Conservation (phyloP, 2,888 invertebrate genomes). For the Drosophila siamana region DNA sequence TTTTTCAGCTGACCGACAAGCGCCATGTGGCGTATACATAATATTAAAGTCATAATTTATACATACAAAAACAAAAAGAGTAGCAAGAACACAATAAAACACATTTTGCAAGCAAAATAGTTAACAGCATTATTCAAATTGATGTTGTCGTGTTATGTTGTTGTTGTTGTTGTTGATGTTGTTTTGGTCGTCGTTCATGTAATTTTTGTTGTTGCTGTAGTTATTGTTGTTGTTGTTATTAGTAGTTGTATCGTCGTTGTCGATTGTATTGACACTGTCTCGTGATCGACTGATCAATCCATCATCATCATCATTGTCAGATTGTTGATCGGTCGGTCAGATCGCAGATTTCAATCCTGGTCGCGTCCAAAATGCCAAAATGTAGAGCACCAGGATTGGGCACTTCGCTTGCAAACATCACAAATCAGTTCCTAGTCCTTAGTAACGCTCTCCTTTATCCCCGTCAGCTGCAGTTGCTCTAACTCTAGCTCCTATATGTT, state of each 20-base stretch:
- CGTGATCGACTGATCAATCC: not conserved
- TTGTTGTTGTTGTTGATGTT: conserved; percentile 8
- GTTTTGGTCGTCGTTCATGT: conserved; percentile 33
- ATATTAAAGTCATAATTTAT: conserved; percentile 58
- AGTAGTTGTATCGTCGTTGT: conserved; percentile 1
- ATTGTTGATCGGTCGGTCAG: conserved; percentile 1
- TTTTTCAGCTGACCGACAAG: conserved; percentile 58
- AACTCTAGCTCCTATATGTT: conserved; percentile 31
- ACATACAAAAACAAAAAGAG: conserved; percentile 55
- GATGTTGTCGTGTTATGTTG: conserved; percentile 21
- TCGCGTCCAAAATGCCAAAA: conserved; percentile 10
- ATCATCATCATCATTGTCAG: too few relatives aligned
- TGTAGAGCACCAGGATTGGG: conserved; percentile 41
- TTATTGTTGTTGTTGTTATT: conserved; percentile 40
- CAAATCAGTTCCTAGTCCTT: conserved; percentile 78
- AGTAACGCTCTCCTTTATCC: conserved; percentile 62
- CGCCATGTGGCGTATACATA: conserved; percentile 51
- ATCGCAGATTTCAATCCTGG: conserved; percentile 36
- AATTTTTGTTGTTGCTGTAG: conserved; percentile 38
- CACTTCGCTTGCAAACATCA: conserved; percentile 79
- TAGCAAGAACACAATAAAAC: conserved; percentile 74
- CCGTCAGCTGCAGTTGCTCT: conserved; percentile 39
- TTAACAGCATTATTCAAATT: conserved; percentile 39
- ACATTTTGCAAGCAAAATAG: conserved; percentile 70
- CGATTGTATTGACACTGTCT: not conserved